Base-by-base conservation (phyloP, 2,888 invertebrate species). In the Ophion costatus region DNA sequence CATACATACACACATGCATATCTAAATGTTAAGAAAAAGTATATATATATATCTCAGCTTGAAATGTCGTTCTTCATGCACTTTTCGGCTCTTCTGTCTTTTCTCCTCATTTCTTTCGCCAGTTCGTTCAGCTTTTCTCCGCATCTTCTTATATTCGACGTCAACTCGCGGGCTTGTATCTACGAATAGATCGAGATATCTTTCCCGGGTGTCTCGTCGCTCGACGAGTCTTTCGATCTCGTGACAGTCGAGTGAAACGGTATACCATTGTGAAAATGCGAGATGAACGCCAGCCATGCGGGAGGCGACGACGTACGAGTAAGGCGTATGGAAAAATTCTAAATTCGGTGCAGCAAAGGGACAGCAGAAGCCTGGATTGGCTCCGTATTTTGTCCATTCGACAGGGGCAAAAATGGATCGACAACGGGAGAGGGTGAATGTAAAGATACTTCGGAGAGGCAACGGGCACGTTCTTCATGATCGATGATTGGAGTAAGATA, bases 21-120 rank as follows among this genome's bases (percentile, higher is more conserved):
- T 56, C 56, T 78, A 83, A 64, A 74, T 70, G 63, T 63, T 9
- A 29, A 70, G 42, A 81, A 59, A 67, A 78, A 80, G 73, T 79
- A 92, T 92, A 90, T 91, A 90, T 90, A 89, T 88, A 89, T 89
- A 89, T 87, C 78, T 64, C 69, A 45, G 45, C 79, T 75, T 73
- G 79, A 80, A 81, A 67, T 42, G 66, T 77, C 76, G 70, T 80
- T 73, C 76, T 69, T 86, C 82, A 82, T 84, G 69, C 74, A 45
- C 77, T 77, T 77, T 77, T 79, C 74, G 64, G 64, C 56, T 56
- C 56, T 45, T 67, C 78, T n/a, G 17, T 57, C 42, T 45, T 71
- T 80, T 70, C 29, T 42, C 24, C 56, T 29, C 70, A 56, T 73
- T 73, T 84, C 67, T 79, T 75, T 67, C 71, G 73, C 70, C 61